Evolutionary conservation across 2,113 vertebrate species (phyloP).

Genomic region (Seriola dumerili): DNA sequence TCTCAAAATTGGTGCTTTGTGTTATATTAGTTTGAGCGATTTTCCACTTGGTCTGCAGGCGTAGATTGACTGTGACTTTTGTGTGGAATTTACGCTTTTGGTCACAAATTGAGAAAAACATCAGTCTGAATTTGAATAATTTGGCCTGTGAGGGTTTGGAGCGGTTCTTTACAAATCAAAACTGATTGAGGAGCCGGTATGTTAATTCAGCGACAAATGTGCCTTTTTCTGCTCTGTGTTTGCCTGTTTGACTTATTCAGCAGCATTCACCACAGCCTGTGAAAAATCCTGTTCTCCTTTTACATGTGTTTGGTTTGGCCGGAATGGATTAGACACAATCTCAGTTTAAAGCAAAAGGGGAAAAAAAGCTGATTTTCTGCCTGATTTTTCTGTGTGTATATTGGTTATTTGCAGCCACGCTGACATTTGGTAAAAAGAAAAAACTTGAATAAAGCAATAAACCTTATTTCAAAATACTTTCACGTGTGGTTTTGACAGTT

Average conservation of each 20-base stretch:
- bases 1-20: conserved; percentile 76
- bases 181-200: conserved; percentile 69
- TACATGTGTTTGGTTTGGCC: conserved; percentile 69
- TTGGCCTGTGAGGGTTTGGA: conserved; percentile 69
- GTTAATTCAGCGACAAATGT: conserved; percentile 75
- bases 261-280: conserved; percentile 69
- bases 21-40: conserved; percentile 77
- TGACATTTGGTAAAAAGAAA: not conserved
- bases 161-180: conserved; percentile 72
- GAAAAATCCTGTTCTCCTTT: conserved; percentile 77
- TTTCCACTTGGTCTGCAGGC: conserved; percentile 76
- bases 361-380: conserved; percentile 69
- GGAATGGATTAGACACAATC: conserved; percentile 77
- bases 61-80: conserved; percentile 69
- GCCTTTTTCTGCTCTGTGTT: conserved; percentile 73
- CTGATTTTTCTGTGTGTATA: conserved; percentile 38
- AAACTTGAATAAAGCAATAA: not conserved
- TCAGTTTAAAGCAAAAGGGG: conserved; percentile 45
- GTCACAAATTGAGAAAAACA: conserved; percentile 69
- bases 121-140: conserved; percentile 80
- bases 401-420: conserved; percentile 15
- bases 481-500: not conserved
- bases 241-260: conserved; percentile 68
- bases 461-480: too few relatives aligned
- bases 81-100: conserved; percentile 67